These are phyloP conservation scores for Leptatherina wallacei DNA, from an alignment of 2,797 vertebrate genomes.

Conservation along the genomic window DNA sequence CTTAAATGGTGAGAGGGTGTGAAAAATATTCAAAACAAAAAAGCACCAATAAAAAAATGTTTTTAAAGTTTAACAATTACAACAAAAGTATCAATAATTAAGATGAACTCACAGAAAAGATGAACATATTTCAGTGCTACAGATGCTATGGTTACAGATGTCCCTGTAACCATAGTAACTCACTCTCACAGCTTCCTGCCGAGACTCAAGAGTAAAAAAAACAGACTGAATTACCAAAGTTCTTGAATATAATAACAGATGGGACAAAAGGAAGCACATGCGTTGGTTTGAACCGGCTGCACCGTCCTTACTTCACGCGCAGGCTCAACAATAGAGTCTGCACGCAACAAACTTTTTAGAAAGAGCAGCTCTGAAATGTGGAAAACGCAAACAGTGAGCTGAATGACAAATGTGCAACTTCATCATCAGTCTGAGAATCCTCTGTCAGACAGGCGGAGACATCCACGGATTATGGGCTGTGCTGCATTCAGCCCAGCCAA, in stretches of 20 bases:
- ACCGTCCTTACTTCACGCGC: neutral
- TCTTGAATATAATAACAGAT: neutral
- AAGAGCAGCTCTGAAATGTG: neutral
- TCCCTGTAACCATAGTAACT: conserved; percentile 9
- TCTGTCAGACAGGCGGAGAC: conserved; percentile 10
- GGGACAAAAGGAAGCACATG: conserved; percentile 1
- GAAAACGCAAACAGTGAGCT: neutral
- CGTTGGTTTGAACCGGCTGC: neutral
- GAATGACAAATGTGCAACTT: neutral
- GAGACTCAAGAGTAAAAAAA: neutral
- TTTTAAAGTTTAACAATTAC: conserved; percentile 1
- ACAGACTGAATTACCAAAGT: conserved; percentile 11
- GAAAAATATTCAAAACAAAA: neutral
- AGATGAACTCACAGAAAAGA: neutral
- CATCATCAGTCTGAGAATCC: neutral
- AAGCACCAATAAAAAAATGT: neutral
- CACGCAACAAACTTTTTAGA: neutral
- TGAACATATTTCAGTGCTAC: neutral
- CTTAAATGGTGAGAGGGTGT: neutral
- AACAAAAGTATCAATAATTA: neutral
- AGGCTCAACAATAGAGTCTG: neutral
- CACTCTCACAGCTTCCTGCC: neutral
- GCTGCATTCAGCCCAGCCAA: neutral
- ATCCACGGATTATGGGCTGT: conserved; percentile 13
- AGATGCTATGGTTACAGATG: neutral